Percentiles rank a stretch among this genome's conserved stretches.
phyloP scores from a whole-genome alignment of 1,140 invertebrate genomes.

The Drosophila parabipectinata region DNA sequence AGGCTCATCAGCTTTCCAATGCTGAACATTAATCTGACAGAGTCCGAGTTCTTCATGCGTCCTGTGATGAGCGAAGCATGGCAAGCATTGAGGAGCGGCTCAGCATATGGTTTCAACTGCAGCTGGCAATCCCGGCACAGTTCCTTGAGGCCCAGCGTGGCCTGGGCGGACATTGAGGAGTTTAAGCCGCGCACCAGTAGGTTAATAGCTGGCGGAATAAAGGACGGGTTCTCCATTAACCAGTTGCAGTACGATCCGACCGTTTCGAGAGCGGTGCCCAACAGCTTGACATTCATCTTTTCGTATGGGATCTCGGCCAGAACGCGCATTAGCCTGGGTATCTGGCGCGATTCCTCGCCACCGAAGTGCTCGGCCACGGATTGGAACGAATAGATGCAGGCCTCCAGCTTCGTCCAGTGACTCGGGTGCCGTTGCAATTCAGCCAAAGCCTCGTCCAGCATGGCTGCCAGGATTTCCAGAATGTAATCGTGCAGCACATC shows the following conservation, averaged over 20 bases:
- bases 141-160: conserved; percentile 94
- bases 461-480: conserved; percentile 87
- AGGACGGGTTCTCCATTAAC: conserved; percentile 88
- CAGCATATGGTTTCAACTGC: conserved; percentile 89
- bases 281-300: conserved; percentile 86
- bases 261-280: conserved; percentile 89
- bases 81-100: conserved; percentile 87
- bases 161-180: conserved; percentile 89
- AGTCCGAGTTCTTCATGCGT: conserved; percentile 87
- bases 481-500: conserved; percentile 90
- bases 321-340: conserved; percentile 89
- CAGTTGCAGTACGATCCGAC: conserved; percentile 93
- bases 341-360: conserved; percentile 86
- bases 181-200: conserved; percentile 89
- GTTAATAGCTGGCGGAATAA: conserved; percentile 85
- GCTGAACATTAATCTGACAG: conserved; percentile 90
- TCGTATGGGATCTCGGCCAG: conserved; percentile 88
- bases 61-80: conserved; percentile 85
- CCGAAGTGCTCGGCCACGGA: conserved; percentile 91
- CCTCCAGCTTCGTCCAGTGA: conserved; percentile 86
- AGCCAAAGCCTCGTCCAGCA: conserved; percentile 85
- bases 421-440: conserved; percentile 84
- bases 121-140: conserved; percentile 91
- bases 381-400: conserved; percentile 92
- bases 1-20: conserved; percentile 90